Base-by-base conservation (phyloP, 2,888 invertebrate species). In the Melangyna quadrimaculata region DNA sequence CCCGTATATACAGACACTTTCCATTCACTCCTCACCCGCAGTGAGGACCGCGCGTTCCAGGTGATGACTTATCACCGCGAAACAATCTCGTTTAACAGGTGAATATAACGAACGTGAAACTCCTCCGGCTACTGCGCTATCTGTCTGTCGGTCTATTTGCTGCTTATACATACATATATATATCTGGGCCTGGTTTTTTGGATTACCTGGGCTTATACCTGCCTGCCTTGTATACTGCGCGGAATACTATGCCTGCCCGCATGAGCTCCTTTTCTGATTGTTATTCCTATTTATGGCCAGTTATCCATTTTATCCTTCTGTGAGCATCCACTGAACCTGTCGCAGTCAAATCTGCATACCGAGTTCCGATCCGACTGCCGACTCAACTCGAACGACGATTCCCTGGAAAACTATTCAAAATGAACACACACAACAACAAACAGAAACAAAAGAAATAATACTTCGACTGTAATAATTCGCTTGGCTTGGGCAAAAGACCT, bases 41-140 rank as follows among this genome's bases (percentile, higher is more conserved):
- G 43, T 24, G 57, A 51, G 5, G n/a, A n/a, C n/a, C n/a, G 51
- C 24, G 24, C 51, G 10, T 35, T 51, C 75, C 65, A 81, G 81
- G 77, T 86, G 86, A 86, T 86, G 86, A 86, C 77, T 86, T 86
- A 86, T 86, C 86, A 86, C 73, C 80, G 77, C 81, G 72, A 72
- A 86, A 86, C 73, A 78, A 87, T 87, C 87, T 87, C 71, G 78
- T 69, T 82, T 71, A 87, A 87, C 87, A 87, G 87, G 87, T 87
- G 87, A 87, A 87, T 87, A 82, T 86, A 86, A 86, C 77, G 86
- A 86, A 86, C 86, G 77, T 81, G 81, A 81, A 86, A 86, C 81
- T 86, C 86, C 86, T 86, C 86, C 86, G 81, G 86, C 86, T 86
- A 86, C 81, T 86, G 84, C 77, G 75, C 80, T 86, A 77, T 80